Conservation (phyloP, 2,113 vertebrate genomes). For the Dicaeum eximium region DNA sequence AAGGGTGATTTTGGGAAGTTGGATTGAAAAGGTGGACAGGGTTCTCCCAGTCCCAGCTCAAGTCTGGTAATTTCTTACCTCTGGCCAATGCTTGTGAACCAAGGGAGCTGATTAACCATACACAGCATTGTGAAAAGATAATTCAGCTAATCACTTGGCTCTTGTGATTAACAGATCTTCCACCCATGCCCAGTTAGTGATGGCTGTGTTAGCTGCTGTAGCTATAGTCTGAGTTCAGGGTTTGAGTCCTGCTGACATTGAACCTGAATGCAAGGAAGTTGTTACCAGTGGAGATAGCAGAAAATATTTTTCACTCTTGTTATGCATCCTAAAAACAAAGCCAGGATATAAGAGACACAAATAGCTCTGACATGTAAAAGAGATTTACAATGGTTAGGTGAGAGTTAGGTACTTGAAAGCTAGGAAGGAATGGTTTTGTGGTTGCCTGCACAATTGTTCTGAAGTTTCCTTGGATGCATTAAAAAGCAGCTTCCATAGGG, state of each 20-base stretch:
- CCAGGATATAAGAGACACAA: conserved; percentile 44
- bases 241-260: neutral
- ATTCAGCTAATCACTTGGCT: neutral
- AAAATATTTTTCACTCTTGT: conserved; percentile 16
- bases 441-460: neutral
- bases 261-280: conserved; percentile 46
- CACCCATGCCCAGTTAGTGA: neutral
- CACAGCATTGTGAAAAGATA: neutral
- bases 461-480: neutral
- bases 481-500: neutral
- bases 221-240: neutral
- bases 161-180: neutral
- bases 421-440: neutral
- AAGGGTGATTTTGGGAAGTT: neutral
- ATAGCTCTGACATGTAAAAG: conserved; percentile 20
- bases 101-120: neutral
- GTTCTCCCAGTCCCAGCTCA: neutral
- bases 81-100: neutral
- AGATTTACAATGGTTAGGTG: neutral
- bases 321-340: conserved; percentile 38
- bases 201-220: neutral
- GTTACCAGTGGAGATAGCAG: neutral
- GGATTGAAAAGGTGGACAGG: neutral
- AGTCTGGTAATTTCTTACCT: neutral
- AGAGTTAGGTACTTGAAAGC: neutral